phyloP scores from a whole-genome alignment of 2,113 vertebrate genomes.

The Bettongia penicillata region DNA sequence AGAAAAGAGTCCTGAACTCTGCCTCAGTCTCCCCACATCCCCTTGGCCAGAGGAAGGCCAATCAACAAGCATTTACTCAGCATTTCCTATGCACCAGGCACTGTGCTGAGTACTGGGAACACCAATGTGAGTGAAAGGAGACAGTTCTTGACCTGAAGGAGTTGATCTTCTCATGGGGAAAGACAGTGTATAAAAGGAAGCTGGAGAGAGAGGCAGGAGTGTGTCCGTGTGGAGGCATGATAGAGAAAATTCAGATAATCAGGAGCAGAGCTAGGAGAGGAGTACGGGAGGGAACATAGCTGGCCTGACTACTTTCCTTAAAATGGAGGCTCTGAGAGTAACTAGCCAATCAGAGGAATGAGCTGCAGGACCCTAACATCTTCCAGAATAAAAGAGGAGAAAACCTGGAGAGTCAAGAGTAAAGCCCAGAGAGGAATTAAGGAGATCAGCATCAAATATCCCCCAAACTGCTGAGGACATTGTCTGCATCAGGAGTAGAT shows the following conservation, averaged over 20 bases:
- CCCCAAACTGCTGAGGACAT: not conserved
- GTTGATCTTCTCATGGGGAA: not conserved
- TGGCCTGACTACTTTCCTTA: not conserved
- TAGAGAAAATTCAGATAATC: not conserved
- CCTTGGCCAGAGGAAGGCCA: not conserved
- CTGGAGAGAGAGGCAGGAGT: not conserved
- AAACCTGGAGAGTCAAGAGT: not conserved
- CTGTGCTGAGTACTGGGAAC: not conserved
- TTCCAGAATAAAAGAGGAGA: not conserved
- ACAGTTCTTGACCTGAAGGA: not conserved
- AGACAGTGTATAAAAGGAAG: not conserved
- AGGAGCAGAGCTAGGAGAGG: not conserved
- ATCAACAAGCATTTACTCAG: too few relatives aligned
- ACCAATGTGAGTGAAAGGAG: not conserved
- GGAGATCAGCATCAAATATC: not conserved
- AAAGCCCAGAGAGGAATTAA: not conserved
- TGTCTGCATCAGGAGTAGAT: not conserved
- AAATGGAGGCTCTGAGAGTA: not conserved
- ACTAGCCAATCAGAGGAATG: not conserved
- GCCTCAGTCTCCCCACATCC: not conserved
- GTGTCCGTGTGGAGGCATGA: not conserved
- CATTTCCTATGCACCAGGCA: not conserved
- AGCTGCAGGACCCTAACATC: not conserved
- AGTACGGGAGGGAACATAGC: not conserved
- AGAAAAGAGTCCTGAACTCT: not conserved